Conservation (phyloP, 23 tunicate genomes). For the Phallusia fumigata region DNA sequence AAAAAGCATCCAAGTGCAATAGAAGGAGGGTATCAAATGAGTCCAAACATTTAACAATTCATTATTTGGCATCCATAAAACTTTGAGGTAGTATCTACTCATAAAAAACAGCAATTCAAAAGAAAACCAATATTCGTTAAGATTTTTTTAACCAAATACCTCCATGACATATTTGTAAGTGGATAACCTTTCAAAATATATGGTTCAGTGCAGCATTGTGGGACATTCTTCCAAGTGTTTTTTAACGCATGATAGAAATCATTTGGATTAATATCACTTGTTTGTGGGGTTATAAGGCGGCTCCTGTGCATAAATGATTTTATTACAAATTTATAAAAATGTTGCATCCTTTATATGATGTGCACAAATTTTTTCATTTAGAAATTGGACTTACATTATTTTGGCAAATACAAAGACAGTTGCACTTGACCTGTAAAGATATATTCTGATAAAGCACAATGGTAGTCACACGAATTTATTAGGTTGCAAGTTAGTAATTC, state of each 20-base stretch:
- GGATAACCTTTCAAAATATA: slow-evolving; percentile 1
- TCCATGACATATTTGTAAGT: background rate
- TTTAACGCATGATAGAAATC: background rate
- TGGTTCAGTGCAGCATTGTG: background rate
- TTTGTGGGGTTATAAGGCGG: background rate
- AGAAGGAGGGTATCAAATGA: slow-evolving; percentile 53
- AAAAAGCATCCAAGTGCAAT: slow-evolving; percentile 41
- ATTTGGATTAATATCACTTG: background rate
- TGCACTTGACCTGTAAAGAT: too few species aligned
- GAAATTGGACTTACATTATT: too few species aligned
- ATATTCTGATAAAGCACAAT: too few species aligned
- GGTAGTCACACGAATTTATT: too few species aligned
- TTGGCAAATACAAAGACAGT: too few species aligned
- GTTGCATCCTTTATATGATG: too few species aligned
- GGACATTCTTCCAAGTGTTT: background rate
- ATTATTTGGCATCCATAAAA: slow-evolving; percentile 59
- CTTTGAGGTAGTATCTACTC: slow-evolving; percentile 63
- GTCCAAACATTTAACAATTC: slow-evolving; percentile 74
- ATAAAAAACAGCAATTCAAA: background rate
- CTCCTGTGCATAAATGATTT: background rate
- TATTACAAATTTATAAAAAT: too few species aligned
- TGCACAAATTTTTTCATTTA: too few species aligned
- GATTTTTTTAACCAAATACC: too few species aligned
- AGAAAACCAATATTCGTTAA: too few species aligned
- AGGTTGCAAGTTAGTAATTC: too few species aligned